Evolutionary conservation across 2,113 vertebrate genomes (phyloP), one percentile per base, ranked within the genome.

Genomic region (Archilochus colubris): DNA sequence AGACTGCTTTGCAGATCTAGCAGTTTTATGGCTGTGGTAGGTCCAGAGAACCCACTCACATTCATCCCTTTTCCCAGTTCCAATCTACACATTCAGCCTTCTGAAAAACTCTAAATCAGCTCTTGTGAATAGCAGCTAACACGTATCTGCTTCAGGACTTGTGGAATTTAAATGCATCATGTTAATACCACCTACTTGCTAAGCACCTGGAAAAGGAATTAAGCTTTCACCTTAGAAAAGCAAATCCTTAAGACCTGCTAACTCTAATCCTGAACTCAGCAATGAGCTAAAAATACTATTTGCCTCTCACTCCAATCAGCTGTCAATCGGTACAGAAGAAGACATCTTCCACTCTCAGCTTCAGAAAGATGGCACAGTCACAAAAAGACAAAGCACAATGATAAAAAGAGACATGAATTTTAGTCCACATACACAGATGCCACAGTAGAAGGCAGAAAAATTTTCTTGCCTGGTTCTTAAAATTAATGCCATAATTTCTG

Each of bases 231-330:
- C 31, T 86, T 61, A 73, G 62, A 90, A 79, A 61, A 87, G 27
- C 84, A 93, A 93, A 84, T 82, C 70, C 82, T 83, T 89, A 80
- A 91, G 80, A 93, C 73, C 46, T 79, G 46, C n/a, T 66, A 91
- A 84, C 22, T 74, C 72, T 90, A 93, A 96, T 93, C 79, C 90
- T 86, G 77, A 80, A 82, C 62, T 66, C 75, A 90, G 67, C 46
- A 93, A 82, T 59, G 64, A 77, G 72, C 36, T 92, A 86, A 94
- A 94, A 94, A 93, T 77, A 94, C 81, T 86, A 83, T 79, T 94
- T 43, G 76, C 59, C 36, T 92, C 90, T 88, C 55, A 54, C 48
- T 90, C 50, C 38, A 64, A 59, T 36, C 36, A 80, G 74, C 55
- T 77, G 33, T 50, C 72, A 88, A 25, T 70, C 46, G 40, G 33